Base-by-base conservation (phyloP, 2,888 invertebrate species). In the Eretmocerus hayati region DNA sequence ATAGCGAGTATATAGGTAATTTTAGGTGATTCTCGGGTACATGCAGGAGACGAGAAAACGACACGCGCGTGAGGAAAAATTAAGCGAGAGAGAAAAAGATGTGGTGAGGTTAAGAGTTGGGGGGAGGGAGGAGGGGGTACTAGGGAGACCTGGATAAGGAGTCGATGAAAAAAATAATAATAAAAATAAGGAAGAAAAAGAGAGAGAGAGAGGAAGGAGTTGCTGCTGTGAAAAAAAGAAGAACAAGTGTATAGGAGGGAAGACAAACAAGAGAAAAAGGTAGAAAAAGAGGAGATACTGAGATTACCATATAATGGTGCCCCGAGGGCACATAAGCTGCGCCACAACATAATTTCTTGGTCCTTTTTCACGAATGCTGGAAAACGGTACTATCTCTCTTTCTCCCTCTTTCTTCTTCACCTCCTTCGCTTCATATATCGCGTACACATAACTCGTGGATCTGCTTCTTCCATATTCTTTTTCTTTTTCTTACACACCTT, bases 231-330 rank as follows among this genome's bases (percentile, higher is more conserved):
- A n/a, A n/a, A n/a, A n/a, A n/a, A n/a, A n/a, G n/a, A n/a, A n/a
- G n/a, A n/a, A n/a, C n/a, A n/a, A n/a, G n/a, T n/a, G n/a, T n/a
- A n/a, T 26, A 11, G 42, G 39, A 49, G 39, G 18, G 44, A 50
- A 49, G 47, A 42, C 32, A 46, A 46, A 44, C 40, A 40, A 45
- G 40, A 39, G 40, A 21, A 33, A 22, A 42, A 20, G 50, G 54
- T 50, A 42, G 46, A 50, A 54, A 53, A 56, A 59, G 62, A 55
- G 57, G 59, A 64, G 66, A 67, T 61, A 61, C 62, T 59, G 56
- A 66, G 67, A 70, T 70, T 71, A 71, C 67, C 69, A 71, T 71
- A 70, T 71, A 71, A 71, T 71, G 65, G 70, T 69, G 64, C 67
- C 71, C 66, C 55, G 63, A 66, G 68, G 71, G 69, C 63, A 62